These are phyloP conservation scores for Ctenicera cuprea DNA, from an alignment of 2,888 invertebrate genomes.

Conservation along the genomic window DNA sequence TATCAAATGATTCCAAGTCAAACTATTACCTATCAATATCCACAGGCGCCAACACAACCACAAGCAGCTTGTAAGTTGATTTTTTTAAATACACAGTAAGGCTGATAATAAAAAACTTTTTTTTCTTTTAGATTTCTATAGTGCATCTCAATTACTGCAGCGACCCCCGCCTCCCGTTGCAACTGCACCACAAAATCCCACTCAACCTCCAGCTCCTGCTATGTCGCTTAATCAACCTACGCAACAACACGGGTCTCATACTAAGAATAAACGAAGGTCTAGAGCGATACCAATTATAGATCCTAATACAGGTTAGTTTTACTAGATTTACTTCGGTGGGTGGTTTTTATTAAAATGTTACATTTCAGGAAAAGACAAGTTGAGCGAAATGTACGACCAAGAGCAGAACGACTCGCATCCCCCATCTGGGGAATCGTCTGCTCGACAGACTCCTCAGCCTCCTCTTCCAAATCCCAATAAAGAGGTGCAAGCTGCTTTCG, in stretches of 20 bases:
- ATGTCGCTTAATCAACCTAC: constrained; percentile 54
- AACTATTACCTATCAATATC: constrained; percentile 36
- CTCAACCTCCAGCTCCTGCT: constrained; percentile 57
- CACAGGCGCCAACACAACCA: constrained; percentile 42
- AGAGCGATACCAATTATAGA: constrained; percentile 70
- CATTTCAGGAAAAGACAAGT: constrained; percentile 64
- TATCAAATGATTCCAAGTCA: constrained; percentile 45
- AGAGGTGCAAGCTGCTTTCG: constrained; percentile 69
- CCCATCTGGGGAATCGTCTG: constrained; percentile 72
- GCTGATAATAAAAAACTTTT: not conserved
- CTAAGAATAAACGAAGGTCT: constrained; percentile 60
- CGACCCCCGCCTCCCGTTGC: constrained; percentile 51
- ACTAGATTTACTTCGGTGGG: not conserved
- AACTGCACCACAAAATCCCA: constrained; percentile 60
- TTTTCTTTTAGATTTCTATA: constrained; percentile 34
- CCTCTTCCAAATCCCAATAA: constrained; percentile 61
- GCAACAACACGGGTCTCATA: constrained; percentile 47
- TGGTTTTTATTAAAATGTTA: too few species aligned
- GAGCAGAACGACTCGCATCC: constrained; percentile 68
- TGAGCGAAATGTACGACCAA: constrained; percentile 69
- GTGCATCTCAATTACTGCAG: constrained; percentile 32
- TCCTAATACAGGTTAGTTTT: constrained; percentile 66
- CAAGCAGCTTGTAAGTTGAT: constrained; percentile 43
- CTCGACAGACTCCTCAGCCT: constrained; percentile 74
- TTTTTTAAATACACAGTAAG: not conserved